phyloP scores from a whole-genome alignment of 1,140 invertebrate species.

The Drosophila repletoides region DNA sequence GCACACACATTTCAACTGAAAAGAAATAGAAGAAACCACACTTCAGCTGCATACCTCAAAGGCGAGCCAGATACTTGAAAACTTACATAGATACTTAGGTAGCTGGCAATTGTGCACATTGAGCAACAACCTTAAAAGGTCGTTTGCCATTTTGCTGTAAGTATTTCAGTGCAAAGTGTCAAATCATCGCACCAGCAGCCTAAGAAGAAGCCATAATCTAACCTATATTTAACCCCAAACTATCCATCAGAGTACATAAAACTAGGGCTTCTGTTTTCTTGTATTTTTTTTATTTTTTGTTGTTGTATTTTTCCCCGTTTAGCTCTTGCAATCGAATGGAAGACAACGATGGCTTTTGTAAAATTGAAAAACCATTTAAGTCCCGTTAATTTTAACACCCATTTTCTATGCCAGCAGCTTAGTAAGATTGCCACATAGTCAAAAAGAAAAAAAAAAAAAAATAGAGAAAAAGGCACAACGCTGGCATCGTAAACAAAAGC shows the following conservation, averaged over 20 bases:
- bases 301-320: constrained; percentile 17
- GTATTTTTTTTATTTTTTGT: constrained; percentile 30
- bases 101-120: constrained; percentile 33
- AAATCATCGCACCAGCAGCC: constrained; percentile 65
- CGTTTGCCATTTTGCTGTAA: constrained; percentile 49
- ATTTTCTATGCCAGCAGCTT: constrained; percentile 68
- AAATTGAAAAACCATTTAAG: constrained; percentile 79
- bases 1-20: no score
- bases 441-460: no score
- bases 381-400: constrained; percentile 78
- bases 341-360: constrained; percentile 37
- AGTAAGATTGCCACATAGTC: constrained; percentile 60
- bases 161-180: constrained; percentile 56
- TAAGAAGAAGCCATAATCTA: constrained; percentile 61
- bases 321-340: constrained; percentile 48
- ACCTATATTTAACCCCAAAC: constrained; percentile 80
- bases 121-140: constrained; percentile 76
- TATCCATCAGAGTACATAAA: constrained; percentile 67
- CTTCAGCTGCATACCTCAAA: constrained; percentile 18
- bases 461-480: constrained; percentile 32
- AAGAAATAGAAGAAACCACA: not conserved
- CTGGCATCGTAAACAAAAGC: constrained; percentile 65
- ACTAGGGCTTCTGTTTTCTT: constrained; percentile 49
- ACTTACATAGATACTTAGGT: no score
- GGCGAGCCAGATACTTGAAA: constrained; percentile 11